Conservation (phyloP, 2,888 invertebrate genomes). For the Xestia sexstrigata region DNA sequence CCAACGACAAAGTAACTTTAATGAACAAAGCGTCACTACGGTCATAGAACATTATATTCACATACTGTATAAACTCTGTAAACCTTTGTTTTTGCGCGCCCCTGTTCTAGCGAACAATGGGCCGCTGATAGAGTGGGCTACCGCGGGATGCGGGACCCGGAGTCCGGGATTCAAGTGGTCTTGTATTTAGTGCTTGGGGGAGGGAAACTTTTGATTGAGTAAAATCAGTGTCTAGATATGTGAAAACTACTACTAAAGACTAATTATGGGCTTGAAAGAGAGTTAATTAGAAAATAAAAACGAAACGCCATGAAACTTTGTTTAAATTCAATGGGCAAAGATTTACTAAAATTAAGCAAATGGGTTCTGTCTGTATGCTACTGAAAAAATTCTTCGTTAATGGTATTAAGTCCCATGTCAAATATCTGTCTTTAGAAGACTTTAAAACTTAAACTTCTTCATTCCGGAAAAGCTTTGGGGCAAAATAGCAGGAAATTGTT, state of each 20-base stretch:
- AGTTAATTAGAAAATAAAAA: background rate
- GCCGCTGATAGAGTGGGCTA: constrained; percentile 54
- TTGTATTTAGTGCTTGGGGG: constrained; percentile 36
- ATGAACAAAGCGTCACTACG: constrained; percentile 66
- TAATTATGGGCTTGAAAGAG: background rate
- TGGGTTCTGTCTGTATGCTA: background rate
- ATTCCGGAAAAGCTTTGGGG: too few relatives aligned
- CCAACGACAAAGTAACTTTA: constrained; percentile 61
- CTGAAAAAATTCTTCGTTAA: background rate
- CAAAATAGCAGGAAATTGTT: too few relatives aligned
- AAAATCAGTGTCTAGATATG: constrained; percentile 14
- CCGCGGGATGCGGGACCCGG: constrained; percentile 29
- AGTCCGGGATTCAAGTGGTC: constrained; percentile 53
- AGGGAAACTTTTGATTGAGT: constrained; percentile 26
- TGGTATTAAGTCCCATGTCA: too few relatives aligned
- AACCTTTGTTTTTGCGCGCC: constrained; percentile 69
- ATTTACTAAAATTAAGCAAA: background rate
- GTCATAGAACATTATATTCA: constrained; percentile 66
- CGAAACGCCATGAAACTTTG: background rate
- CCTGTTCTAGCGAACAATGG: constrained; percentile 72
- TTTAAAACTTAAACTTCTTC: too few relatives aligned
- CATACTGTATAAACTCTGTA: constrained; percentile 45
- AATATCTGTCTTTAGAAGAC: too few relatives aligned
- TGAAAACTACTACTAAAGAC: too few relatives aligned
- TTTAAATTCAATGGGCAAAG: background rate